Percentiles rank a stretch among this genome's conserved stretches.
Evolutionary conservation across 2,888 invertebrate genomes (phyloP).

Genomic region (Drosophila melanocephala): DNA sequence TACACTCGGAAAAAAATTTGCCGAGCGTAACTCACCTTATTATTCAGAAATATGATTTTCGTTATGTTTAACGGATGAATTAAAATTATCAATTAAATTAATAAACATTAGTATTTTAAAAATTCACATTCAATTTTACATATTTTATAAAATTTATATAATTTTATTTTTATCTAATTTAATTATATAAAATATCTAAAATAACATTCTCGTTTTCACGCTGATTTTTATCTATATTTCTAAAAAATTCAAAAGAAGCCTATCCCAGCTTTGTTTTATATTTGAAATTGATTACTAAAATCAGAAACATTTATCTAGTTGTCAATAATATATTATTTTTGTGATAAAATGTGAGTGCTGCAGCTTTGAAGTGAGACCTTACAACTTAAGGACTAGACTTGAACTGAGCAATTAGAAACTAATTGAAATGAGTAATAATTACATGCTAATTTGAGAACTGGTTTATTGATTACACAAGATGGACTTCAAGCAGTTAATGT

Average conservation of each 20-base stretch:
- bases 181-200: too few relatives aligned
- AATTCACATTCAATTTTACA: too few relatives aligned
- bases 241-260: too few relatives aligned
- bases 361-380: too few relatives aligned
- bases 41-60: not conserved
- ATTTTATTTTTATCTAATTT: too few relatives aligned
- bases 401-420: not conserved
- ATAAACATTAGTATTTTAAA: too few relatives aligned
- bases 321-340: not conserved
- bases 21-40: not conserved
- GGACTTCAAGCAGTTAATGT: slow-evolving; percentile 41
- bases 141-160: too few relatives aligned
- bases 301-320: not conserved
- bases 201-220: too few relatives aligned
- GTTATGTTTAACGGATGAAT: too few relatives aligned
- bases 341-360: not conserved
- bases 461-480: not conserved
- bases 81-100: too few relatives aligned
- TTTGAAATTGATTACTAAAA: not conserved
- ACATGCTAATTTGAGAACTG: not conserved
- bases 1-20: not conserved
- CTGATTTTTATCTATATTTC: too few relatives aligned
- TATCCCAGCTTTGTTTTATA: too few relatives aligned
- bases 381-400: not conserved
- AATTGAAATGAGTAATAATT: not conserved